A percentile compares a stretch with the other conserved stretches of the same genome.
Evolutionary conservation across 2,113 vertebrate species (phyloP).

Genomic region (Rhinogobius similis): DNA sequence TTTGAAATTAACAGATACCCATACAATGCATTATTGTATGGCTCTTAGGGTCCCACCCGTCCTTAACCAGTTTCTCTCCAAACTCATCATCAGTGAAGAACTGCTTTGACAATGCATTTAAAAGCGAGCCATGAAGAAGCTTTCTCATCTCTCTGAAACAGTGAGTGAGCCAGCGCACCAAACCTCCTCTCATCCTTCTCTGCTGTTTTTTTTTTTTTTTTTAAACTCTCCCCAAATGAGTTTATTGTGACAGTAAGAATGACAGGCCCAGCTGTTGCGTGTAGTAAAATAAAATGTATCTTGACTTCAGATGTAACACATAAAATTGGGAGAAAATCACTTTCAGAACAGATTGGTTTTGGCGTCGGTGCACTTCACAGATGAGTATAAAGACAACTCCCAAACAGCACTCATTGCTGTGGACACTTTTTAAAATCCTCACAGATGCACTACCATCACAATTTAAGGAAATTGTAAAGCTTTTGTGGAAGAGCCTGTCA

Average conservation of each 20-base stretch:
- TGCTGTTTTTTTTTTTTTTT: background rate
- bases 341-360: conserved; percentile 52
- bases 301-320: conserved; percentile 28
- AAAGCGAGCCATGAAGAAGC: conserved; percentile 22
- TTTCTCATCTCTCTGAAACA: background rate
- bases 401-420: conserved; percentile 1
- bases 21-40: background rate
- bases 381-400: conserved; percentile 5
- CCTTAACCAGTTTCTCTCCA: background rate
- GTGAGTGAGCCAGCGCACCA: background rate
- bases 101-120: conserved; percentile 7
- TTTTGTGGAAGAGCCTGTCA: conserved; percentile 31
- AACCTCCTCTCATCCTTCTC: conserved; percentile 12
- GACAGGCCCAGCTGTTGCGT: conserved; percentile 9
- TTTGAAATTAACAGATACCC: background rate
- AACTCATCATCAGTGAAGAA: background rate
- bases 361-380: conserved; percentile 12
- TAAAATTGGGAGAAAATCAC: conserved; percentile 49
- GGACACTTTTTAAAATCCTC: background rate
- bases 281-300: conserved; percentile 33
- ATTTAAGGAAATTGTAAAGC: conserved; percentile 11
- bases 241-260: conserved; percentile 15
- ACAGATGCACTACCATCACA: background rate
- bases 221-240: conserved; percentile 17
- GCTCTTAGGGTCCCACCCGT: background rate